Conservation (phyloP, 2,888 invertebrate species). For the Orchesella flavescens region DNA sequence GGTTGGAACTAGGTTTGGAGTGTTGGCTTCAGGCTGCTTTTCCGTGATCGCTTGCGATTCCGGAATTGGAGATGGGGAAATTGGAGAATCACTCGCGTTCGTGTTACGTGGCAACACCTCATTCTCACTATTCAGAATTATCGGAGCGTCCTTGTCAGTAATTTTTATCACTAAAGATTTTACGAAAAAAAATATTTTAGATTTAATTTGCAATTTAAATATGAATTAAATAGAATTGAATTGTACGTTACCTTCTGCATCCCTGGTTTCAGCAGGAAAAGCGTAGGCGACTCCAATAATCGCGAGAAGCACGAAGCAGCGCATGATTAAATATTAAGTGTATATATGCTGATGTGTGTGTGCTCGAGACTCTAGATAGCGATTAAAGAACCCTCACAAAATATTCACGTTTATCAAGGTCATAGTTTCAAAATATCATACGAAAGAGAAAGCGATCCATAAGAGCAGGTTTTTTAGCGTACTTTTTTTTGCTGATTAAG, state of each 20-base stretch:
- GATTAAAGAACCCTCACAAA: too few relatives aligned
- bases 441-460: too few relatives aligned
- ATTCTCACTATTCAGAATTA: constrained; percentile 3
- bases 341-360: too few relatives aligned
- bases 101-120: background rate
- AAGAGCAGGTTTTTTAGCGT: too few relatives aligned
- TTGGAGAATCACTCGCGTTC: background rate
- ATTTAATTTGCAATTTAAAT: too few relatives aligned
- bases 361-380: too few relatives aligned
- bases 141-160: constrained; percentile 10
- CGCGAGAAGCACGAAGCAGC: background rate
- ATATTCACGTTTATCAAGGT: too few relatives aligned
- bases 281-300: background rate
- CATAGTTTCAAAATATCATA: too few relatives aligned
- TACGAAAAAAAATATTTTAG: background rate
- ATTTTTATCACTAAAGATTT: background rate
- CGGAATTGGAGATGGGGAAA: constrained; percentile 32
- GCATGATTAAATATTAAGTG: too few relatives aligned
- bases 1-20: constrained; percentile 39
- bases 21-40: constrained; percentile 1
- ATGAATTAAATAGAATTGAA: too few relatives aligned
- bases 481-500: too few relatives aligned
- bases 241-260: constrained; percentile 15
- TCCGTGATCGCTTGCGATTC: constrained; percentile 6
- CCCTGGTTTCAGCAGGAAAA: background rate